Percentiles rank a stretch among this genome's conserved stretches.
Evolutionary conservation across 2,113 vertebrate species (phyloP).

Genomic region (Haemorhous mexicanus): DNA sequence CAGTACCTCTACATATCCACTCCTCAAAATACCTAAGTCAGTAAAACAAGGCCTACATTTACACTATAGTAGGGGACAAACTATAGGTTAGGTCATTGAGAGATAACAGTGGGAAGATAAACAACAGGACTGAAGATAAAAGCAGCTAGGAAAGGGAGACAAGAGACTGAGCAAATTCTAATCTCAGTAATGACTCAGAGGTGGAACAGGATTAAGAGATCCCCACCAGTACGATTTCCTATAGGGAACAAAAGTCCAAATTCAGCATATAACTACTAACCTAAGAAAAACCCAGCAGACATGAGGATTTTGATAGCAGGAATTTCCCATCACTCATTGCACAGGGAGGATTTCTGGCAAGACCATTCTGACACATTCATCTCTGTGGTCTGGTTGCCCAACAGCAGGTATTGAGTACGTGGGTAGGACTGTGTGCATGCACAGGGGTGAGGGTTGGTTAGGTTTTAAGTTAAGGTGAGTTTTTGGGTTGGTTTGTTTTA

Average conservation of each 20-base stretch:
- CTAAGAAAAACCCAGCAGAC: background rate
- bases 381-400: background rate
- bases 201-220: background rate
- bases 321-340: background rate
- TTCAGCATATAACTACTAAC: background rate
- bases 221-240: background rate
- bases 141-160: background rate
- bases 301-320: background rate
- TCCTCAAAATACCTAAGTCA: background rate
- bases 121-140: background rate
- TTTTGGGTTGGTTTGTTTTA: background rate
- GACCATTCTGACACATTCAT: background rate
- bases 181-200: background rate
- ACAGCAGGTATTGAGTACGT: rapidly evolving
- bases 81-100: background rate
- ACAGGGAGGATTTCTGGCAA: background rate
- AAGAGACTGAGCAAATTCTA: background rate
- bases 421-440: background rate
- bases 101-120: background rate
- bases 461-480: background rate
- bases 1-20: background rate
- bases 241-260: background rate
- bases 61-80: background rate
- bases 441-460: rapidly evolving
- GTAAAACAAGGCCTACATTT: background rate